Evolutionary conservation across 2,113 vertebrate genomes (phyloP).

Genomic region (Notothenia coriiceps): DNA sequence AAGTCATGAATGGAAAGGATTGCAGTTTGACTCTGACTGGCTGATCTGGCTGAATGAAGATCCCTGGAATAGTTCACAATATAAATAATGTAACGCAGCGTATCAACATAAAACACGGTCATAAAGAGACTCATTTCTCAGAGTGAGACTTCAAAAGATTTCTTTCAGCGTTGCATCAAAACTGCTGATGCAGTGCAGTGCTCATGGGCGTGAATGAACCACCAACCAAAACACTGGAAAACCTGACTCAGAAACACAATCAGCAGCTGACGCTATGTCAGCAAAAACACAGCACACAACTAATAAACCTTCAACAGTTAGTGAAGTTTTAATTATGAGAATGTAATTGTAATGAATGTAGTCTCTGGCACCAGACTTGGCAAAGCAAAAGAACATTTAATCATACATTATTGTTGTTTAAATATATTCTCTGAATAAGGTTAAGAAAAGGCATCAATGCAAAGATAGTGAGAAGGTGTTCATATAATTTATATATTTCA

Average conservation of each 20-base stretch:
- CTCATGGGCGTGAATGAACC: slow-evolving; percentile 21
- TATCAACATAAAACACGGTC: background rate
- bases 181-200: slow-evolving; percentile 1
- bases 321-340: background rate
- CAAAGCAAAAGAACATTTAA: too few relatives aligned
- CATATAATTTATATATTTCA: too few relatives aligned
- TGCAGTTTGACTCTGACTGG: background rate
- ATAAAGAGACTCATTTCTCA: background rate
- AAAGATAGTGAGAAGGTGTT: too few relatives aligned
- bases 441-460: too few relatives aligned
- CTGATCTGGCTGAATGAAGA: slow-evolving; percentile 18
- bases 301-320: background rate
- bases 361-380: background rate
- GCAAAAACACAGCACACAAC: slow-evolving; percentile 1
- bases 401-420: too few relatives aligned
- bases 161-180: background rate
- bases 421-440: too few relatives aligned
- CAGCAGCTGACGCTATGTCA: slow-evolving; percentile 12
- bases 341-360: background rate
- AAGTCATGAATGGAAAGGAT: slow-evolving; percentile 19
- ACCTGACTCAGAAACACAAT: slow-evolving; percentile 62
- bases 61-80: slow-evolving; percentile 16
- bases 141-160: background rate
- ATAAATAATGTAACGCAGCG: slow-evolving; percentile 16
- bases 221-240: slow-evolving; percentile 36